These are phyloP conservation scores for Mimumesa dahlbomi DNA, from an alignment of 2,888 invertebrate genomes.

Conservation along the genomic window DNA sequence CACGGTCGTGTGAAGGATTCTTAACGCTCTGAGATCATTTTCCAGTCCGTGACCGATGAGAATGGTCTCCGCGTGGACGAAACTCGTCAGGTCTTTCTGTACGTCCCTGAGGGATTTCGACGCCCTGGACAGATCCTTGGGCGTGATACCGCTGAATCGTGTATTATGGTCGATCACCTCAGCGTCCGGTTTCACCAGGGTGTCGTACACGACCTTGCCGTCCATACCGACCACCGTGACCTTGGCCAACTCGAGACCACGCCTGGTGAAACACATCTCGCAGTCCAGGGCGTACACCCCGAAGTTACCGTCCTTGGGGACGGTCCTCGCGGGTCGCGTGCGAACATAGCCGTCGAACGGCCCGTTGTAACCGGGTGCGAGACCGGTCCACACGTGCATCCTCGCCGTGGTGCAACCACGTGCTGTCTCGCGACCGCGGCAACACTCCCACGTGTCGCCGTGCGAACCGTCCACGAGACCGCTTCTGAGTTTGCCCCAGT, in stretches of 20 bases:
- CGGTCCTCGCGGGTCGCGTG: slow-evolving; percentile 79
- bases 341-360: slow-evolving; percentile 86
- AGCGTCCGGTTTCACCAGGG: slow-evolving; percentile 90
- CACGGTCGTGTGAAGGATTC: slow-evolving; percentile 90
- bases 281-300: slow-evolving; percentile 94
- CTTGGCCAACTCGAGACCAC: slow-evolving; percentile 92
- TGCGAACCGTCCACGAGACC: slow-evolving; percentile 43
- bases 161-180: slow-evolving; percentile 97
- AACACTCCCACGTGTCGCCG: slow-evolving; percentile 84
- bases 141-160: slow-evolving; percentile 95
- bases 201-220: slow-evolving; percentile 90
- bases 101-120: slow-evolving; percentile 88
- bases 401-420: slow-evolving; percentile 85
- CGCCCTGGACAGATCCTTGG: slow-evolving; percentile 83
- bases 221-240: slow-evolving; percentile 91
- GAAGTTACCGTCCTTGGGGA: slow-evolving; percentile 81
- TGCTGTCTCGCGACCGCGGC: slow-evolving; percentile 81
- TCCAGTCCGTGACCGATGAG: slow-evolving; percentile 97
- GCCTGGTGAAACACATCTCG: slow-evolving; percentile 97
- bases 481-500: slow-evolving; percentile 90
- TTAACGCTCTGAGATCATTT: slow-evolving; percentile 93
- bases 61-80: slow-evolving; percentile 91
- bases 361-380: slow-evolving; percentile 87
- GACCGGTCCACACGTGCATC: slow-evolving; percentile 90
- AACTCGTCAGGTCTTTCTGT: slow-evolving; percentile 91